Conservation (phyloP, 2,888 invertebrate genomes). For the Rhagium mordax region DNA sequence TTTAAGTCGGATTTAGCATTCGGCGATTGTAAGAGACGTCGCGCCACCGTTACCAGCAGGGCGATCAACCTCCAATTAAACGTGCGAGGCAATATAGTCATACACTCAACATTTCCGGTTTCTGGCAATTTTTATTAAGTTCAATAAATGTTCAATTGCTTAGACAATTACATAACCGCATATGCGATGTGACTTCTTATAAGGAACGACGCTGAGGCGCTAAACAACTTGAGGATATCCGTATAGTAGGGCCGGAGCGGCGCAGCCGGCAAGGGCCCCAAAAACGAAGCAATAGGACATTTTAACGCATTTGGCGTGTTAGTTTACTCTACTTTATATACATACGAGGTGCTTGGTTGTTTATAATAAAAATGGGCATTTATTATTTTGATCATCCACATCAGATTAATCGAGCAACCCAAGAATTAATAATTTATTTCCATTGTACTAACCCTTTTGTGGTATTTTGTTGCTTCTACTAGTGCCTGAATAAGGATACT, state of each 20-base stretch:
- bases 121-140: slow-evolving; percentile 54
- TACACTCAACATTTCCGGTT: slow-evolving; percentile 52
- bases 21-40: too few species aligned
- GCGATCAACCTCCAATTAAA: slow-evolving; percentile 12
- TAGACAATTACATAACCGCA: slow-evolving; percentile 57
- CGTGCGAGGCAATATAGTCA: background rate
- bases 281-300: background rate
- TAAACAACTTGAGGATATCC: slow-evolving; percentile 44
- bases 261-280: background rate
- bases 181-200: slow-evolving; percentile 44
- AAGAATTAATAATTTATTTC: too few species aligned
- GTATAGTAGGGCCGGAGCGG: slow-evolving; percentile 32
- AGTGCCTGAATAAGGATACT: too few species aligned
- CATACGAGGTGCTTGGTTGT: too few species aligned
- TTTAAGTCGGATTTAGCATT: background rate
- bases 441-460: too few species aligned
- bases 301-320: too few species aligned
- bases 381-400: too few species aligned
- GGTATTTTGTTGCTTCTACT: too few species aligned
- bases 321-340: too few species aligned
- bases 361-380: too few species aligned
- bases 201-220: slow-evolving; percentile 40
- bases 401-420: too few species aligned
- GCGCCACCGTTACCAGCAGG: background rate
- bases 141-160: slow-evolving; percentile 58